Base-by-base conservation (phyloP, 2,888 invertebrate species). In the Tryphoninae sp. region DNA sequence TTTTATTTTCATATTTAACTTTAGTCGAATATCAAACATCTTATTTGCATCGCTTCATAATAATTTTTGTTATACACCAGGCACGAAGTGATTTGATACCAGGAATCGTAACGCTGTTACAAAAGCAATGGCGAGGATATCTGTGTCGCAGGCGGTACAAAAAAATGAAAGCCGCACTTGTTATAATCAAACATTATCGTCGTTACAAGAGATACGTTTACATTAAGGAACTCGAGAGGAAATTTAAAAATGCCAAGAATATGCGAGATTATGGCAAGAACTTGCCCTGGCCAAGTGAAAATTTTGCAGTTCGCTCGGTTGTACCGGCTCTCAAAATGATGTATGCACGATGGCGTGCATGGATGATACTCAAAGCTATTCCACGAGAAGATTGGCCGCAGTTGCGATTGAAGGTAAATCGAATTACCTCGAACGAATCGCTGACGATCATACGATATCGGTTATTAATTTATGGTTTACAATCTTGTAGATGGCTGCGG, bases 101-200 rank as follows among this genome's bases (percentile, higher is more conserved):
- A 0, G 95, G 96, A 79, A 98, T 99, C 86, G 97, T 98, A 74
- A 95, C 97, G 42, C 94, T 98, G 89, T 94, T 99, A 85, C 99
- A 99, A 93, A 99, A 99, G 93, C 96, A 98, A 92, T 98, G 98
- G 95, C 94, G 99, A 86, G 99, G 98, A 26, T 94, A 93, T 82
- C 88, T 92, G 59, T 97, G 96, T 9, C 93, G 99, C 23, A 94
- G 94, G 89, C 94, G 95, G 68, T 98, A 96, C 92, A 95, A 95
- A 91, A 95, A 95, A 92, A 96, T 98, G 95, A 95, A 95, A 91
- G 99, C 99, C 0, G 96, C 97, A 0, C 92, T 96, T 85, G 92
- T 93, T 79, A 98, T 99, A 88, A 96, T 96, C 92, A 94, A 94
- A 74, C 95, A 96, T 8, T 99, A 98, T 93, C 94, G 96, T 74